Evolutionary conservation across 1,140 invertebrate genomes (phyloP), one percentile per base, ranked within the genome.

Genomic region (Pseudobourletiella spinata): DNA sequence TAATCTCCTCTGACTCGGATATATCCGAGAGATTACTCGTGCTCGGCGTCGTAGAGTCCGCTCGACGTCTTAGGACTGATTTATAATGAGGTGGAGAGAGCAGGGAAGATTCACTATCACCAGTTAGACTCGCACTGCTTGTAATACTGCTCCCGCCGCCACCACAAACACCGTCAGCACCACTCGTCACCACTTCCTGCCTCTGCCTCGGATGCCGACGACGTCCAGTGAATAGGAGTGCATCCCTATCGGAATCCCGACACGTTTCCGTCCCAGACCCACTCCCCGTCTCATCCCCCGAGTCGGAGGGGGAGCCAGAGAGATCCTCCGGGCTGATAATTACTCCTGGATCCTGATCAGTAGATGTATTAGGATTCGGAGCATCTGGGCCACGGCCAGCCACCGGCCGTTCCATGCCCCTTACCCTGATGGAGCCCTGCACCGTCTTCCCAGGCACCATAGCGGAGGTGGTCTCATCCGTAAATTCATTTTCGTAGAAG

Each of bases 11-110:
- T 6, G 50, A 56, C 51, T 69, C 65, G 30, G 58, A 61, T 3
- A 60, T 50, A 22, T 65, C 66, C 8, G 66, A 61, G 18, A 70
- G 57, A 67, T 62, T 64, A 26, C 52, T 54, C 29, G 60, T 46
- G 55, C 57, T 62, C 0, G 68, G 64, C 35, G 64, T 56, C 26
- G 62, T 57, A 22, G 59, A 62, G 39, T 57, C 57, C 39, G 29
- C 43, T 29, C 67, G 35, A n/a, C n/a, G n/a, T 20, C 51, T 61
- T 57, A 61, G 56, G 15, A 54, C 52, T 25, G 48, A 51, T 61
- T 65, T 65, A n/a, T n/a, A n/a, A 43, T 57, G 43, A 28, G 42
- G 52, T 3, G 50, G 50, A 11, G 52, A 55, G 32, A 55, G 52
- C 3, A n/a, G 28, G 3, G 52, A 35, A n/a, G n/a, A n/a, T n/a